Conservation (phyloP, 2,113 vertebrate species). For the Campylorhamphus procurvoides region DNA sequence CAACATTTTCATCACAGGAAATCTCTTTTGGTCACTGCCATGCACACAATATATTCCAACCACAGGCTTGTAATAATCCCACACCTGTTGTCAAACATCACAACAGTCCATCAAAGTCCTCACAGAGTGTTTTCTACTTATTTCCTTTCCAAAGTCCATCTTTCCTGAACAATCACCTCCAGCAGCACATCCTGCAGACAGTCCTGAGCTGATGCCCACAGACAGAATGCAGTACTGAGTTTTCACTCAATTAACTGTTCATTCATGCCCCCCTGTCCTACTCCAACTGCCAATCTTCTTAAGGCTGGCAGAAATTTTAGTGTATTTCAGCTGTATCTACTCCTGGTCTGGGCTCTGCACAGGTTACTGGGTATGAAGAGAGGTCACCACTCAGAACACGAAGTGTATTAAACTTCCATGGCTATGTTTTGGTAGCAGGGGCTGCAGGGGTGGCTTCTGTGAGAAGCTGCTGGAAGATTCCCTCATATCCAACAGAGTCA, state of each 20-base stretch:
- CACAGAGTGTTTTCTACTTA: rapidly evolving
- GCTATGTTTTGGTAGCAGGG: not conserved
- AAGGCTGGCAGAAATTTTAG: not conserved
- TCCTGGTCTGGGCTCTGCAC: rapidly evolving
- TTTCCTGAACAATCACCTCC: not conserved
- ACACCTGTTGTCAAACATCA: not conserved
- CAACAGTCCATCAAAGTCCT: not conserved
- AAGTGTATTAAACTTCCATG: not conserved
- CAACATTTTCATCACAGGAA: not conserved
- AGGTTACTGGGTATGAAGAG: not conserved
- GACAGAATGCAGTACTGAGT: not conserved
- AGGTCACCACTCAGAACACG: not conserved
- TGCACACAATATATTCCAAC: not conserved
- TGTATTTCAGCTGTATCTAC: not conserved
- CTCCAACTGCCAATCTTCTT: rapidly evolving
- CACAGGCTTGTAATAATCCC: not conserved
- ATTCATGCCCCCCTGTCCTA: not conserved
- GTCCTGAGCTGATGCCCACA: rapidly evolving
- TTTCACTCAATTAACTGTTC: not conserved
- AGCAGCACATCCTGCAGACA: not conserved
- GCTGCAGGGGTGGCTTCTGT: not conserved
- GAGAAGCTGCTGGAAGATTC: not conserved
- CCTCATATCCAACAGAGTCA: not conserved
- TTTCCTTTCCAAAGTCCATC: not conserved
- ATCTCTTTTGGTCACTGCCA: not conserved